Base-by-base conservation (phyloP, 1,140 invertebrate species). In the Apis laboriosa region DNA sequence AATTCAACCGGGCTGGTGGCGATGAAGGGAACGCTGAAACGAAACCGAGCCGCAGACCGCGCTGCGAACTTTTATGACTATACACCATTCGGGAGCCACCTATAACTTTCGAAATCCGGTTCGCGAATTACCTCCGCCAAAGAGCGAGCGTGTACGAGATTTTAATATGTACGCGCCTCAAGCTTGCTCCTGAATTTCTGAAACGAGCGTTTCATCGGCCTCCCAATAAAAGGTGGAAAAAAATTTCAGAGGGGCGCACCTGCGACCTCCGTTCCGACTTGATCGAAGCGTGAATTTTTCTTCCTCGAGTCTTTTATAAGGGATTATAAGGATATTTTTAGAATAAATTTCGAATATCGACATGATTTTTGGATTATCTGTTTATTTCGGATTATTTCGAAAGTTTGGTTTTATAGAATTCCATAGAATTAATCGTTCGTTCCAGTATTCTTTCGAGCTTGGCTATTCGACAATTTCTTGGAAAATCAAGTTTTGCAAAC, bases 41-140 rank as follows among this genome's bases (percentile, higher is more conserved):
- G 60, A 73, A 74, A 56, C 60, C 70, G 49, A 66, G 70, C 17
- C 34, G 9, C 55, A 21, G 53, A 15, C 67, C 55, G 5, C 49
- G 43, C 21, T 11, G 43, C 21, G 58, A 88, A 87, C 68, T 87
- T 88, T 87, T 74, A 78, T 60, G 67, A 13, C 51, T 17, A 34
- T 49, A 24, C 51, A 58, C 61, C 9, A 21, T 43, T 43, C 34
- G 4, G 34, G 34, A 58, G 55, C 71, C 24, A 53, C 53, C 85
- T 86, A 73, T 53, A 86, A 86, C 85, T 86, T 86, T 75, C 71
- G 70, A 81, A 43, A 87, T 77, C 68, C 64, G 82, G 70, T 77
- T 71, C 63, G 80, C 73, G 82, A 84, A 87, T 87, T 84, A 86
- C 77, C 56, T 66, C 66, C 51, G 60, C 11, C 51, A 49, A 64